Percentiles rank a stretch among this genome's conserved stretches.
Conservation (phyloP, 2,113 vertebrate genomes). For the Pterocles orientalis region DNA sequence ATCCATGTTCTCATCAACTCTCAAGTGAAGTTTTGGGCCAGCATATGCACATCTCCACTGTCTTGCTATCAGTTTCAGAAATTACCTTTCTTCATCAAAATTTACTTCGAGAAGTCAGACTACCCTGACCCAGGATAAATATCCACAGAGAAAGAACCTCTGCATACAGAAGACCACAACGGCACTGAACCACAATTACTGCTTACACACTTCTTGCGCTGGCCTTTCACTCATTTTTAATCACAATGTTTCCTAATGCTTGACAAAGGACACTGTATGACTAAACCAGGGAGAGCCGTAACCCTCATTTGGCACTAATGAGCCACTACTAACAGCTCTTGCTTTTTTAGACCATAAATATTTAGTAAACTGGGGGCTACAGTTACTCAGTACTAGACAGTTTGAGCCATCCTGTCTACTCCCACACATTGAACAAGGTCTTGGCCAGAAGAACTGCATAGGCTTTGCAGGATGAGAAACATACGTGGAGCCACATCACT, state of each 20-base stretch:
- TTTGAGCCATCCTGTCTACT: background rate
- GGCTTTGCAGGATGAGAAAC: background rate
- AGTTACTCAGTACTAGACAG: background rate
- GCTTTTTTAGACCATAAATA: background rate
- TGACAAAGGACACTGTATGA: background rate
- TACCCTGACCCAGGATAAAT: background rate
- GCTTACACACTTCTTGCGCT: background rate
- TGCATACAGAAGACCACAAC: background rate
- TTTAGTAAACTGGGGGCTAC: background rate
- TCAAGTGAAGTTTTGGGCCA: background rate
- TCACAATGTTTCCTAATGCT: background rate
- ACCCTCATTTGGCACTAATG: background rate
- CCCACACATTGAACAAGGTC: background rate
- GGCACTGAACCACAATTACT: background rate
- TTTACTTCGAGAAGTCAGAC: background rate
- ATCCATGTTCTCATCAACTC: background rate
- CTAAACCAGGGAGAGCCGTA: background rate
- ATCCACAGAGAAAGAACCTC: background rate
- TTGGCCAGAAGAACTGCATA: background rate
- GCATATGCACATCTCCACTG: background rate
- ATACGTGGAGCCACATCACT: background rate
- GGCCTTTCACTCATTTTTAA: background rate
- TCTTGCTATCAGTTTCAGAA: background rate
- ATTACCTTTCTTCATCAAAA: background rate
- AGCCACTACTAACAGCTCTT: background rate